Evolutionary conservation across 2,888 invertebrate genomes (phyloP).

Genomic region (Pheosia tremula): DNA sequence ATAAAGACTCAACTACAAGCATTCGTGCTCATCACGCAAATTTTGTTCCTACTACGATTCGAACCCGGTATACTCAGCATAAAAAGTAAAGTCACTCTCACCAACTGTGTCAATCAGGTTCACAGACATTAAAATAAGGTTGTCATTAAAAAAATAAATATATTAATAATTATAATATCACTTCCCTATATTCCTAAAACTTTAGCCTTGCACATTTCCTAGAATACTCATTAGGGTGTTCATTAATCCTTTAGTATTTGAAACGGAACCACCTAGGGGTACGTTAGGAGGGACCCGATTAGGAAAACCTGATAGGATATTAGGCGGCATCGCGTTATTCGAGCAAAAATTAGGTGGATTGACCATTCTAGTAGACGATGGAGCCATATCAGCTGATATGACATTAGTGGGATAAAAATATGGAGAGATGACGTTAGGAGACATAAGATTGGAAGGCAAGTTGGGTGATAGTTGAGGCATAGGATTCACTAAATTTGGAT

Average conservation of each 20-base stretch:
- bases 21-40: no score
- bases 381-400: constrained; percentile 25
- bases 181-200: not conserved
- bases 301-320: constrained; percentile 7
- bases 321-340: constrained; percentile 8
- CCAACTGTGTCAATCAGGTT: no score
- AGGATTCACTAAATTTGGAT: not conserved
- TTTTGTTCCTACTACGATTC: no score
- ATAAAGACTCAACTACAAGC: no score
- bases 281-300: constrained; percentile 13
- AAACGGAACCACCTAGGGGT: not conserved
- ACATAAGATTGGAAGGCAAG: constrained; percentile 15
- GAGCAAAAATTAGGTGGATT: not conserved
- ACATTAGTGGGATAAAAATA: constrained; percentile 21
- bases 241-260: constrained; percentile 24
- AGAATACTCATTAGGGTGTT: constrained; percentile 25
- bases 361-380: constrained; percentile 4
- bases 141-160: not conserved
- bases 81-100: no score
- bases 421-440: constrained; percentile 26
- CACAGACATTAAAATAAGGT: constrained; percentile 13
- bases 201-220: constrained; percentile 23
- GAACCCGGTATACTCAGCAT: no score
- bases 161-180: not conserved
- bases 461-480: constrained; percentile 10